Base-by-base conservation (phyloP, 2,888 invertebrate genomes). In the Smittia aterrima region DNA sequence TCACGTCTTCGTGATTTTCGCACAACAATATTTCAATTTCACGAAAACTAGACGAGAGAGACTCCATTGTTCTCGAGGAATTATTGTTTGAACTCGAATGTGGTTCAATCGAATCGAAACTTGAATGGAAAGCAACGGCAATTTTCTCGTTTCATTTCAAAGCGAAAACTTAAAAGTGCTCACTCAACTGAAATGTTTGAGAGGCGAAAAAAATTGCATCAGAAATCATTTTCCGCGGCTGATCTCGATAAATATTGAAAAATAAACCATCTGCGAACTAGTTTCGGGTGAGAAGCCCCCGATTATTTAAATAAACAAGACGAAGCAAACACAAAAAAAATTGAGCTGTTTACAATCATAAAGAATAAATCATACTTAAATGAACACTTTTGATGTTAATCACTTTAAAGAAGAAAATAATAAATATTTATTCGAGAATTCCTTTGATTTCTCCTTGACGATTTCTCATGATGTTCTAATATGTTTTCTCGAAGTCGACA, bases 351-450 rank as follows among this genome's bases (percentile, higher is more conserved):
- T 68, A 68, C 41, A 68, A 41, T 68, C 68, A 47, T 13, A 66
- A 38, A 66, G 38, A 38, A 68, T 68, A 68, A 68, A 68, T 68
- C 68, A 68, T 41, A 47, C 47, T 68, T 68, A 41, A 68, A 68
- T 68, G 68, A 68, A 41, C 68, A 68, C 68, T 68, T 41, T 68
- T 68, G 68, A 68, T 68, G 68, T 68, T 68, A 68, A 68, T 68
- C 38, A 68, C 68, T 47, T 68, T 47, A 47, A 68, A 68, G 68
- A 47, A 25, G 38, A 9, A 66, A 68, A 68, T 47, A 41, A 68
- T 68, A 68, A 68, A 68, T 68, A 68, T 68, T 68, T 68, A 68
- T 68, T 68, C 47, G 20, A 67, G 9, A 7, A 13, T 58, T 58
- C 20, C 22, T 58, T 58, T 58, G 20, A 22, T 58, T 22, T 22